Percentiles rank a stretch among this genome's conserved stretches.
Conservation (phyloP, 1,140 invertebrate species). For the Drosophila persimilis region DNA sequence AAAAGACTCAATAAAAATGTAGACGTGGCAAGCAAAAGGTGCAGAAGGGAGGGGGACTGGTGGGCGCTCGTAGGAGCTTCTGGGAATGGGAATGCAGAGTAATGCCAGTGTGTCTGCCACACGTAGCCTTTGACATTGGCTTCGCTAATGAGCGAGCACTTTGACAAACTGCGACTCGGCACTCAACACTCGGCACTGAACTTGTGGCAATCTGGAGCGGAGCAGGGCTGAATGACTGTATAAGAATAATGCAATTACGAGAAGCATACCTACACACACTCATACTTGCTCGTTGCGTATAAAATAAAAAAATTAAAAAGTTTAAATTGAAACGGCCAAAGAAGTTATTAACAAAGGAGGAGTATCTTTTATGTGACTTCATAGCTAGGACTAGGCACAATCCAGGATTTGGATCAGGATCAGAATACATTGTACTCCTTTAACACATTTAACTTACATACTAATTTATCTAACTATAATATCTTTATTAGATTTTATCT, state of each 20-base stretch:
- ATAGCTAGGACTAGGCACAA: too few relatives aligned
- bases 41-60: not conserved
- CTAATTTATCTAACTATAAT: too few relatives aligned
- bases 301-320: too few relatives aligned
- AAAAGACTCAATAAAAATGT: slow-evolving; percentile 56
- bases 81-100: not conserved
- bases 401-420: too few relatives aligned
- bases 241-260: slow-evolving; percentile 40
- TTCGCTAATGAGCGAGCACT: slow-evolving; percentile 74
- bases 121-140: slow-evolving; percentile 78
- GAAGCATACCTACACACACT: too few relatives aligned
- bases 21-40: slow-evolving; percentile 24
- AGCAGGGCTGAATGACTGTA: not conserved
- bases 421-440: too few relatives aligned
- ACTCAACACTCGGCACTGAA: slow-evolving; percentile 57
- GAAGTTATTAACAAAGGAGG: too few relatives aligned
- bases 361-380: too few relatives aligned
- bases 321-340: too few relatives aligned
- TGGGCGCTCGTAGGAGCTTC: not conserved
- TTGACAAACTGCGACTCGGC: slow-evolving; percentile 49
- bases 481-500: too few relatives aligned
- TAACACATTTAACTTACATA: too few relatives aligned
- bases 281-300: too few relatives aligned
- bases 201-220: slow-evolving; percentile 30
- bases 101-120: slow-evolving; percentile 43